These are phyloP conservation scores for Triplophysa siluroides DNA, from an alignment of 2,113 vertebrate genomes.

Conservation along the genomic window DNA sequence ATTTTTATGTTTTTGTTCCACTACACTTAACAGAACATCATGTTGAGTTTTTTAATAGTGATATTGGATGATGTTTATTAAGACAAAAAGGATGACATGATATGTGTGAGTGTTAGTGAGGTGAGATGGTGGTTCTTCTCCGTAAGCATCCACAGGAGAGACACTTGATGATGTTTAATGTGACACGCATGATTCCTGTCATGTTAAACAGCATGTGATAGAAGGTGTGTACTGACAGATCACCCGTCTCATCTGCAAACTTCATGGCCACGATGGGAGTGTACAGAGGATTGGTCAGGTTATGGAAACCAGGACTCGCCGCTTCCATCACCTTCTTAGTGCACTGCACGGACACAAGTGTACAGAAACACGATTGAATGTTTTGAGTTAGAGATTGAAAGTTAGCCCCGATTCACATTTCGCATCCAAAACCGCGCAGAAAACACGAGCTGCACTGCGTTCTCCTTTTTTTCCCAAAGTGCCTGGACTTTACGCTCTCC, in stretches of 20 bases:
- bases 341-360: conserved; percentile 64
- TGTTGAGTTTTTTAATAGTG: too few relatives aligned
- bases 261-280: conserved; percentile 83
- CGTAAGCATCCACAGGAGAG: conserved; percentile 80
- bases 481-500: too few relatives aligned
- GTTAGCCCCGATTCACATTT: too few relatives aligned
- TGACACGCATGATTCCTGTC: conserved; percentile 78
- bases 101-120: conserved; percentile 6
- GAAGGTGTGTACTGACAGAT: conserved; percentile 77
- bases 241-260: conserved; percentile 82
- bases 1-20: too few relatives aligned
- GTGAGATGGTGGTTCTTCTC: conserved; percentile 63
- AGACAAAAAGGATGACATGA: too few relatives aligned
- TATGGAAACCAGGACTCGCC: conserved; percentile 79
- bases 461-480: too few relatives aligned
- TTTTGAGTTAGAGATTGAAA: too few relatives aligned
- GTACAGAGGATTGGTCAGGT: conserved; percentile 81
- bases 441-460: too few relatives aligned
- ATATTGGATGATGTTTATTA: too few relatives aligned
- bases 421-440: too few relatives aligned
- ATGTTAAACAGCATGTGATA: conserved; percentile 85
- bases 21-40: too few relatives aligned
- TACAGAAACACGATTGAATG: too few relatives aligned
- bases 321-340: conserved; percentile 82
- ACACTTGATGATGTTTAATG: conserved; percentile 78